Base-by-base conservation (phyloP, 1,140 invertebrate species). In the Drosophila ercepeae region DNA sequence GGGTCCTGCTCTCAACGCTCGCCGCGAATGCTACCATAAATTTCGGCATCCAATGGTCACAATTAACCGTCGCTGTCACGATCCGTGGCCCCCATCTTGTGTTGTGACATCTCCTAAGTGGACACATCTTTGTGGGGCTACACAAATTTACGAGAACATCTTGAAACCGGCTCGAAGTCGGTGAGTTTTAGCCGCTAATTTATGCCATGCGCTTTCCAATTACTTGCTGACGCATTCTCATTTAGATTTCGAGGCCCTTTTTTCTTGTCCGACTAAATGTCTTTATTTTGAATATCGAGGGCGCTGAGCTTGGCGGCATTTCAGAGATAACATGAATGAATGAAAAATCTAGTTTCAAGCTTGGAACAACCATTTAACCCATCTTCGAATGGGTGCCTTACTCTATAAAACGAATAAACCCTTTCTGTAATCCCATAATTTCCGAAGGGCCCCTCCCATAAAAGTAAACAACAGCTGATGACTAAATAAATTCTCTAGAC, bases 91-190 rank as follows among this genome's bases (percentile, higher is more conserved):
- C 44, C 49, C 49, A 32, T 60, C 60, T 42, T 32, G 27, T 88
- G 82, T 86, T 86, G 55, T 86, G 82, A 86, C 82, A 86, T 57
- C 71, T 64, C 45, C 45, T 65, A 49, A 65, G 71, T 71, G 70
- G 69, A 39, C 70, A 36, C 59, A 45, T 34, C 52, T 46, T 67
- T 45, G 68, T 54, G 65, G n/a, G 45, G 23, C 29, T 32, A 13
- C 9, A 27, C 16, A 8, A 72, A 53, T 72, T 72, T 61, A 72
- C 73, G 69, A 50, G 44, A 63, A 44, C 68, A 72, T n/a, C 21
- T 67, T 61, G 53, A 69, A 69, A 16, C 16, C 16, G 39, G 39
- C 16, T 45, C 27, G 19, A 39, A 29, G 34, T 51, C 14, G 63
- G 45, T 52, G 57, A 41, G 36, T 61, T 45, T 64, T 73, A 64